Base-by-base conservation (phyloP, 2,113 vertebrate genomes). In the Prinia subflava region DNA sequence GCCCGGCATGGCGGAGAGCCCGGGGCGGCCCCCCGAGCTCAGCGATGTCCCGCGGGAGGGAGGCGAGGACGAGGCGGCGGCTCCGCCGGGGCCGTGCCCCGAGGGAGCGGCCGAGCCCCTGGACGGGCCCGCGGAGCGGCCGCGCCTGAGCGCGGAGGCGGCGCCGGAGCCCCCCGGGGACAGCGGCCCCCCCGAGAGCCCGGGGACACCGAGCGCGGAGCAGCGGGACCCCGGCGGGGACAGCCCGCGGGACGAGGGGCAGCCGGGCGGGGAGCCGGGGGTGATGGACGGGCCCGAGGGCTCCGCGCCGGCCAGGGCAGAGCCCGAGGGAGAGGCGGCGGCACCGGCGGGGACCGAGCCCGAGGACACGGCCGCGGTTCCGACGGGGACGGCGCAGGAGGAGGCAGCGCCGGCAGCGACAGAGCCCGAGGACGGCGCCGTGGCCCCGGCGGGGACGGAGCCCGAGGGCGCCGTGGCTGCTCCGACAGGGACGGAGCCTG, bases 361-460 rank as follows among this genome's bases (percentile, higher is more conserved):
- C 9, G 31, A 42, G n/a, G 42, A 27, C 3, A 1, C 12, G 20
- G 70, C 41, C 4, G 24, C 2, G 21, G 4, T 1, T 7, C 49
- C 70, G 71, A 5, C 23, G 0, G 69, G 8, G 17, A 37, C 30
- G 2, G 56, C 22, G 39, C 31, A 2, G 19, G 35, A 7, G 77
- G 78, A 6, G 28, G 41, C 50, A 25, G 70, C 52, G 2, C 5
- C 27, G 14, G 4, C 2, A 16, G 68, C 7, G 16, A 17, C 44
- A 15, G 39, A 56, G 55, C 52, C 21, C 8, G 76, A 62, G 8
- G 59, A 82, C 27, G 59, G 80, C 27, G 39, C 11, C 6, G 42
- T 13, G 39, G 27, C 7, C 6, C 52, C 27, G 14, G 3, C 2
- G 16, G 67, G 8, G 16, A 17, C 44, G 16, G 39, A 56, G 55